Base-by-base conservation (phyloP, 1,140 invertebrate genomes). In the Lepidurus couesii region DNA sequence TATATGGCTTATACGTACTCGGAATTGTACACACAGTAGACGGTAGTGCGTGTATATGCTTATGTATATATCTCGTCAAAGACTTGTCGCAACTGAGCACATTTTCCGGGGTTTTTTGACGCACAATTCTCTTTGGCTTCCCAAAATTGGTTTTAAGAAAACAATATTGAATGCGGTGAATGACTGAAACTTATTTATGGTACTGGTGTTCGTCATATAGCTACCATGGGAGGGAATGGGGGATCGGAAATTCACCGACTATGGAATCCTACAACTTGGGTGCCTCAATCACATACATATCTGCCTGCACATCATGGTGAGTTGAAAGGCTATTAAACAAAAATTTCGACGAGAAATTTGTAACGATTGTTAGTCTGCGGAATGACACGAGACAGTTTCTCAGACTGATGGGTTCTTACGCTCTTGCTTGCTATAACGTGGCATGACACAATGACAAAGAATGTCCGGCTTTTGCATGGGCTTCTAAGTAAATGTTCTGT, bases 81-180 rank as follows among this genome's bases (percentile, higher is more conserved):
- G 10, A 77, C 76, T 10, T 47, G n/a, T 65, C 16, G 26, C 24
- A 76, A 44, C 24, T 43, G 73, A 77, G 47, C 76, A 75, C 44
- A 74, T 47, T 76, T 73, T 53, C 74, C 13, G 75, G 44, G 42
- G 44, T 45, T 79, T 73, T 74, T 53, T 80, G 74, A 81, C 34
- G 76, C 21, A 73, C 74, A 47, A 45, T 74, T 74, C 79, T 73
- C 45, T 78, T 78, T 79, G 76, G 80, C 78, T 77, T 73, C 77
- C 80, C 76, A 80, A 82, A 82, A 82, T 78, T 82, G 82, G 44
- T 82, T 83, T 77, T 82, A 83, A 78, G 81, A 81, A 45, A 83
- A 83, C 78, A 82, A 81, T 78, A 42, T 16, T 75, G 76, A 77
- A 65, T 42, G 65, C n/a, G 76, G 76, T 53, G 65, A 77, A 47